Conservation (phyloP, 2,888 invertebrate species). For the Nomada goodeniana region DNA sequence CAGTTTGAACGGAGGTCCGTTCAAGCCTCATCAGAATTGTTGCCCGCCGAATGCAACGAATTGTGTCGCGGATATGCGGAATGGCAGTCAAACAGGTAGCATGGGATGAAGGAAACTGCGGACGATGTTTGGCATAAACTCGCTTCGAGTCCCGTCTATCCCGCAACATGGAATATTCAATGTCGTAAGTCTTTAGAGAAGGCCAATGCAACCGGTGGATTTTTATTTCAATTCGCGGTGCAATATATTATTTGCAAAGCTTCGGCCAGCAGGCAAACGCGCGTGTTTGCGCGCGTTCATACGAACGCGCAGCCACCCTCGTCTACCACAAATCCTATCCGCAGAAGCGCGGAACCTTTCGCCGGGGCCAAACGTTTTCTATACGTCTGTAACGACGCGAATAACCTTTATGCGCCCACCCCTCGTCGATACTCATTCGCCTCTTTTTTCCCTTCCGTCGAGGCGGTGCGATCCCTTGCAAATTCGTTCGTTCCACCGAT, state of each 20-base stretch:
- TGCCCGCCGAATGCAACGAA: neutral
- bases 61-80: neutral
- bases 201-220: conserved; percentile 80
- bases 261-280: conserved; percentile 16
- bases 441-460: conserved; percentile 45
- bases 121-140: conserved; percentile 18
- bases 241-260: conserved; percentile 74
- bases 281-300: conserved; percentile 9
- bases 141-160: conserved; percentile 4
- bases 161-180: conserved; percentile 53
- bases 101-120: neutral
- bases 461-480: conserved; percentile 17
- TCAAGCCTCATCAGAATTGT: neutral
- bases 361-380: conserved; percentile 65
- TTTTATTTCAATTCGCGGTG: conserved; percentile 79
- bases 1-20: neutral
- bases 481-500: conserved; percentile 33
- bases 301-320: conserved; percentile 40
- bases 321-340: conserved; percentile 62
- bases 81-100: neutral
- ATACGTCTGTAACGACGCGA: conserved; percentile 74
- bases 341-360: conserved; percentile 58
- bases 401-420: conserved; percentile 64
- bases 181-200: conserved; percentile 71
- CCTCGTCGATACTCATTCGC: conserved; percentile 36